Evolutionary conservation across 2,888 invertebrate species (phyloP).

Genomic region (Deilephila porcellus): DNA sequence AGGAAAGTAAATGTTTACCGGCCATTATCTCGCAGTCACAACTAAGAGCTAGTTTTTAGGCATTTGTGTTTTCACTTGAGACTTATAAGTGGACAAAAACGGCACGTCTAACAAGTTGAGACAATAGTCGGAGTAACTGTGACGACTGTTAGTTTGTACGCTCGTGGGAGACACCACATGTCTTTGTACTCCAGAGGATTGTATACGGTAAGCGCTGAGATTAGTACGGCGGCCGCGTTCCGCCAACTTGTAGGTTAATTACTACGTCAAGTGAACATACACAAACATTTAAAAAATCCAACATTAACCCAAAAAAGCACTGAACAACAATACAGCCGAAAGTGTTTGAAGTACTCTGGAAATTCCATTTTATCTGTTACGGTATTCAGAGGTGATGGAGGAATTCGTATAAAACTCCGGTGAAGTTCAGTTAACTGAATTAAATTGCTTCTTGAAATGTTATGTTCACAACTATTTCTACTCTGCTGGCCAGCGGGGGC

Average conservation of each 20-base stretch:
- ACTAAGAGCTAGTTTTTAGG: slow-evolving; percentile 51
- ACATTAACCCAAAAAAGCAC: not conserved
- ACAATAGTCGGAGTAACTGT: slow-evolving; percentile 58
- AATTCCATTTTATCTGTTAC: slow-evolving; percentile 12
- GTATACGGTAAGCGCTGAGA: not conserved
- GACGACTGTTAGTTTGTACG: slow-evolving; percentile 45
- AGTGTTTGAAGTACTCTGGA: not conserved
- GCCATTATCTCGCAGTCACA: slow-evolving; percentile 36
- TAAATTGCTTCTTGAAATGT: slow-evolving; percentile 21
- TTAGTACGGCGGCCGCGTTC: not conserved
- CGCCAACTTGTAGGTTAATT: slow-evolving; percentile 6
- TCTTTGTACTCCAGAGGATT: slow-evolving; percentile 25
- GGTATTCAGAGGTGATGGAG: slow-evolving; percentile 23
- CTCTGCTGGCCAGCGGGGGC: not conserved
- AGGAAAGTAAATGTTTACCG: slow-evolving; percentile 40
- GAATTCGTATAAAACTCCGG: slow-evolving; percentile 21
- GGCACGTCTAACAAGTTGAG: slow-evolving; percentile 46
- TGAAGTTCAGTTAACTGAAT: slow-evolving; percentile 19
- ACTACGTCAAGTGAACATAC: not conserved
- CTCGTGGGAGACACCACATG: slow-evolving; percentile 40
- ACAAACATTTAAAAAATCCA: not conserved
- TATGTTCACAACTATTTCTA: slow-evolving; percentile 22
- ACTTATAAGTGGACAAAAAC: slow-evolving; percentile 67
- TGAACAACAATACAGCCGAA: slow-evolving; percentile 8
- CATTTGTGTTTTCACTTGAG: slow-evolving; percentile 65